Evolutionary conservation across 2,888 invertebrate species (phyloP).

Genomic region (Xiphydria camelus): DNA sequence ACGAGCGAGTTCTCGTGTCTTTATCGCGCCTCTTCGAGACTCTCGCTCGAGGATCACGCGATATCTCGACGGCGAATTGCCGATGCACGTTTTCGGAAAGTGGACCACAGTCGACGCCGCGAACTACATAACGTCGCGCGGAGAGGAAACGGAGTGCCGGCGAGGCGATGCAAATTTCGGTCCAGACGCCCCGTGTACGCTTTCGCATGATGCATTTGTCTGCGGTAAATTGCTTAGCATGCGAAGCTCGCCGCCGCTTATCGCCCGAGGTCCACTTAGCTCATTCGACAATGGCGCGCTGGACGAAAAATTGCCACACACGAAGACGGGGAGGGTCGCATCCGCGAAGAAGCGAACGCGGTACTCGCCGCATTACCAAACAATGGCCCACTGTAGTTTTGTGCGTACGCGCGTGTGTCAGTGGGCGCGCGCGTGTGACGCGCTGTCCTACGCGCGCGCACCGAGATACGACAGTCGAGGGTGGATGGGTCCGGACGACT

Average conservation of each 20-base stretch:
- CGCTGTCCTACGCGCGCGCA: constrained; percentile 19
- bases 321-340: constrained; percentile 17
- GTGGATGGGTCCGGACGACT: constrained; percentile 15
- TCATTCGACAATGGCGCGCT: constrained; percentile 19
- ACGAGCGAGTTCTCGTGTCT: too few relatives aligned
- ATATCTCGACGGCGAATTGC: too few relatives aligned
- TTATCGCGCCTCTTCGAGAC: too few relatives aligned
- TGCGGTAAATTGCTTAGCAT: constrained; percentile 17
- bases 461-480: constrained; percentile 4
- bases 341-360: constrained; percentile 24
- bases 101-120: too few relatives aligned
- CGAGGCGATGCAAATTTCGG: too few relatives aligned
- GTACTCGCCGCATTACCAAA: constrained; percentile 44
- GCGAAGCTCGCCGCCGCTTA: constrained; percentile 7
- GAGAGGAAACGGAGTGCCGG: too few relatives aligned
- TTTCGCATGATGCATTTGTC: constrained; percentile 14
- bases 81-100: too few relatives aligned
- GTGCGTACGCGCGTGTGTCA: constrained; percentile 10
- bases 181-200: background rate
- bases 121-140: too few relatives aligned
- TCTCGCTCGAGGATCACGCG: too few relatives aligned
- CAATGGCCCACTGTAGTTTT: constrained; percentile 39
- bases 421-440: constrained; percentile 9
- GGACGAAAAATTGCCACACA: constrained; percentile 33
- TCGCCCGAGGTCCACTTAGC: constrained; percentile 10